Evolutionary conservation across 2,888 invertebrate genomes (phyloP).

Genomic region (Poecilus cupreus): DNA sequence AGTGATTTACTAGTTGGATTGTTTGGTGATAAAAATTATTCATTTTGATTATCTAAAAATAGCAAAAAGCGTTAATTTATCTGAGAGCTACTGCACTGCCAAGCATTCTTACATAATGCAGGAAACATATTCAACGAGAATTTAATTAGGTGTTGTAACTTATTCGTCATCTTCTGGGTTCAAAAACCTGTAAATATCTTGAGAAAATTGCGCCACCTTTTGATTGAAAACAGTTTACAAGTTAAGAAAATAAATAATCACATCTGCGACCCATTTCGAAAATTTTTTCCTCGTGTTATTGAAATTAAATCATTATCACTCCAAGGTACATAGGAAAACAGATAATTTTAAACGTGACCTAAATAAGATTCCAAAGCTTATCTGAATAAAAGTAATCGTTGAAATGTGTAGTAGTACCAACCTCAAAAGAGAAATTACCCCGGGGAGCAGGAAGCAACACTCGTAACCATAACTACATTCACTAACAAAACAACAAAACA

Average conservation of each 20-base stretch:
- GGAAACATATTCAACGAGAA: too few species aligned
- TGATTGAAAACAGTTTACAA: neutral
- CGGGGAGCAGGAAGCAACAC: neutral
- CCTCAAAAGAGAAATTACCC: conserved; percentile 23
- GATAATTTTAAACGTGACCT: conserved; percentile 18
- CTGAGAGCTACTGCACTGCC: too few species aligned
- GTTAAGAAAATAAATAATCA: neutral
- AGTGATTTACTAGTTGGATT: neutral
- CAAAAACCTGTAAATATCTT: neutral
- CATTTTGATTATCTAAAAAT: conserved; percentile 9
- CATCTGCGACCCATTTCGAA: neutral
- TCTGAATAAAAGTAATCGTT: neutral
- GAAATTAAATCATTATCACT: conserved; percentile 33
- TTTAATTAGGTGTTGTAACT: neutral
- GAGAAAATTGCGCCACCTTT: neutral
- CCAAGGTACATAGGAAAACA: neutral
- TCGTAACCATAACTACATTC: conserved; percentile 7
- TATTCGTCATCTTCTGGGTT: neutral
- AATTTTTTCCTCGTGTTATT: conserved; percentile 30
- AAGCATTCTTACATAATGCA: neutral
- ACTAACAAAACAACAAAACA: neutral
- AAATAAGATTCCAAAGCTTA: neutral
- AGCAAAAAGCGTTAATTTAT: neutral
- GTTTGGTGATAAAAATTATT: neutral
- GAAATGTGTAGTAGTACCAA: neutral